Conservation (phyloP, 2,113 vertebrate species). For the Tretioscincus oriximinensis region DNA sequence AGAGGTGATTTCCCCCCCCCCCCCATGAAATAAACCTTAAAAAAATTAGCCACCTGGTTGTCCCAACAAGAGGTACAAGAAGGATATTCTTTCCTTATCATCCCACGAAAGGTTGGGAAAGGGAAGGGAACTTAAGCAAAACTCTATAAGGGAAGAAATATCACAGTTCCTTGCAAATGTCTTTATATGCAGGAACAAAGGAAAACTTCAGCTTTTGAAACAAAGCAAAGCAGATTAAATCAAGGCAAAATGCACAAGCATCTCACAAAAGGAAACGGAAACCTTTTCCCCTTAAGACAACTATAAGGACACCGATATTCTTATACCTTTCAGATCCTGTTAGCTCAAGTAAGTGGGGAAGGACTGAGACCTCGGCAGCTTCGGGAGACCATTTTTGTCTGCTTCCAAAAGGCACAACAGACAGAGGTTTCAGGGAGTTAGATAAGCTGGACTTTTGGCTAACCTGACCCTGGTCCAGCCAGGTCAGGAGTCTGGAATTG, state of each 20-base stretch:
- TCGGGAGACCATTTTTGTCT: not conserved
- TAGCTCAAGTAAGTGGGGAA: not conserved
- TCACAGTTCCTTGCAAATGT: not conserved
- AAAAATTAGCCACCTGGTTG: too few species aligned
- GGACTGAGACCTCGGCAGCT: not conserved
- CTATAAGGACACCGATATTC: too few species aligned
- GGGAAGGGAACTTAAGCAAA: not conserved
- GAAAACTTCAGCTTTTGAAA: not conserved
- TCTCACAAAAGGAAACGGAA: not conserved
- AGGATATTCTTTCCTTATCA: too few species aligned
- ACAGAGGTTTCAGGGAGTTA: not conserved
- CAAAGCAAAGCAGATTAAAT: too few species aligned
- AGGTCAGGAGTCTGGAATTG: not conserved
- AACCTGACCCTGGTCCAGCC: not conserved
- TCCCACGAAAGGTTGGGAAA: too few species aligned
- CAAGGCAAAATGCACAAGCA: too few species aligned
- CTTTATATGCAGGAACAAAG: not conserved
- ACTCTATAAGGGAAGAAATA: not conserved
- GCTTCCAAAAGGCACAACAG: not conserved
- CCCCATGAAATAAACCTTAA: too few species aligned
- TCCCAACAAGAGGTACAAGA: too few species aligned
- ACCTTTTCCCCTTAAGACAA: not conserved
- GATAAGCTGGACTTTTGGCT: not conserved
- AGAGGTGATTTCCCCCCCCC: not conserved
- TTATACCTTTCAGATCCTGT: constrained; percentile 17